Evolutionary conservation across 2,797 vertebrate genomes (phyloP), one percentile per base, ranked within the genome.

Genomic region (Anas georgica): DNA sequence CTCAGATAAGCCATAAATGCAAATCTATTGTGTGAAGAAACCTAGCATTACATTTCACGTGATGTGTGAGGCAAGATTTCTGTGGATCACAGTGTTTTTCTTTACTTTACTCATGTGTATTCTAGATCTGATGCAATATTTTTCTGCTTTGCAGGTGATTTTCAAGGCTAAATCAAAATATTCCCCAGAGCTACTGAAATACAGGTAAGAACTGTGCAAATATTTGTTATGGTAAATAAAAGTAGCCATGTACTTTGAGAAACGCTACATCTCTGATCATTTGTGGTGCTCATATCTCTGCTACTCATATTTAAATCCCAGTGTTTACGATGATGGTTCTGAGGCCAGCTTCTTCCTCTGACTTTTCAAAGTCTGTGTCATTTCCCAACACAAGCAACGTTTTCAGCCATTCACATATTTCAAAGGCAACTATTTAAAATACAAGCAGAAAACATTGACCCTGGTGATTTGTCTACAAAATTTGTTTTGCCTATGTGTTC

Each of bases 141-240:
- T 93, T 96, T 83, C 83, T 93, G 41, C 94, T 92, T 97, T 95
- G 52, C 98, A 99, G 99, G 99, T 99, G 85, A 98, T 99, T 97
- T 99, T 99, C 97, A 99, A 99, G 97, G 99, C 99, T 45, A 99
- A 99, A 97, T 99, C 99, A 11, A 99, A 99, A 95, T 99, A 99
- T 82, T 98, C 98, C 72, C 99, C 99, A 86, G 99, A 99, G 90
- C 98, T 99, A 90, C 97, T 98, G 92, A 99, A 98, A 96, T 99
- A 99, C 97, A 99, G 99, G 99, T 99, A 96, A 98, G 97, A 95
- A 37, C 60, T 50, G 7, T 4, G 25, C 46, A 55, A 26, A 14
- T 5, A 26, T 85, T 78, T 72, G 63, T 6, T 45, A 28, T 16
- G 15, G 6, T 52, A n/a, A 52, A 41, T 66, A 93, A 46, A n/a